Conservation (phyloP, 2,888 invertebrate species). For the Horisme vitalbata region DNA sequence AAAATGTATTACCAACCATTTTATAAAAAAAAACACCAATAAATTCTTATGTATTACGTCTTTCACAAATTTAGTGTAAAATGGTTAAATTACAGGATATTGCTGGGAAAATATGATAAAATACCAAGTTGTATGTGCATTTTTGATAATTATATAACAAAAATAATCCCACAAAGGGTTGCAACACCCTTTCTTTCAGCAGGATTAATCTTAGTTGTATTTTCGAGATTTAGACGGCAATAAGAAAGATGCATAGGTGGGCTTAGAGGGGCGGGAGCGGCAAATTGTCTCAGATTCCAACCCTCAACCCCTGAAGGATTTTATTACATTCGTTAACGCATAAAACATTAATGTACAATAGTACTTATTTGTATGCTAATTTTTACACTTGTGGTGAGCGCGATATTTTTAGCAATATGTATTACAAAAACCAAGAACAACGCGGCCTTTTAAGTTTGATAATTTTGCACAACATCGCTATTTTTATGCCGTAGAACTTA, state of each 20-base stretch:
- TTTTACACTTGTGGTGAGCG: constrained; percentile 27
- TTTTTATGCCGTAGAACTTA: too few relatives aligned
- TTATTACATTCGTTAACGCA: constrained; percentile 81
- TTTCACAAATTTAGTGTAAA: too few relatives aligned
- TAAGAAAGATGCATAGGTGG: constrained; percentile 82
- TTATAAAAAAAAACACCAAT: too few relatives aligned
- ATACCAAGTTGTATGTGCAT: too few relatives aligned
- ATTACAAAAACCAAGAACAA: too few relatives aligned
- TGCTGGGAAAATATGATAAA: too few relatives aligned
- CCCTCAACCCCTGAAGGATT: constrained; percentile 61
- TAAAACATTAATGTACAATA: constrained; percentile 75
- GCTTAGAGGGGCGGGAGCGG: constrained; percentile 73
- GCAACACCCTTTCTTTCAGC: constrained; percentile 77
- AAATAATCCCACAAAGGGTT: constrained; percentile 57
- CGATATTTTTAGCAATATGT: constrained; percentile 9
- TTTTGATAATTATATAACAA: constrained; percentile 32
- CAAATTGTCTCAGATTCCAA: constrained; percentile 80
- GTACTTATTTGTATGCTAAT: constrained; percentile 72
- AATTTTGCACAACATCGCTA: too few relatives aligned
- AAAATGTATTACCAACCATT: too few relatives aligned
- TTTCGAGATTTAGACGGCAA: constrained; percentile 80
- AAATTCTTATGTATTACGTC: too few relatives aligned
- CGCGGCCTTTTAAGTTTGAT: too few relatives aligned
- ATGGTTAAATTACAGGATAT: too few relatives aligned
- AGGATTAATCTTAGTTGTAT: constrained; percentile 81